A percentile compares a stretch with the other conserved stretches of the same genome.
These are phyloP conservation scores for Phalacrocorax aristotelis DNA, from an alignment of 2,113 vertebrate species.

Conservation along the genomic window DNA sequence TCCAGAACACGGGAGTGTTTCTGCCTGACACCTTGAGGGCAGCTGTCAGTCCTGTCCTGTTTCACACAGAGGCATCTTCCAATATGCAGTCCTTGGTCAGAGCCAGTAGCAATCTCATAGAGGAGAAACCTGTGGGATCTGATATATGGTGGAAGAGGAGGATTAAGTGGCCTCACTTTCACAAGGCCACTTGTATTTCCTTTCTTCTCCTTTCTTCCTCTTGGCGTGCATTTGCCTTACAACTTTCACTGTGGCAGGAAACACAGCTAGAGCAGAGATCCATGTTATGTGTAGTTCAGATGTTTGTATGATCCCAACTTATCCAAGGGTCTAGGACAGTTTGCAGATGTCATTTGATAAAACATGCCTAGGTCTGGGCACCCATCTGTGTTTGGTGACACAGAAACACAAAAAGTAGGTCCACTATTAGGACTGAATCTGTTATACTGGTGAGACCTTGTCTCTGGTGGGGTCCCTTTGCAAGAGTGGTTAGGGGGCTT, in stretches of 20 bases:
- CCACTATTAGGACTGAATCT: not conserved
- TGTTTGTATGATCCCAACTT: not conserved
- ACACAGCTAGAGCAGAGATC: not conserved
- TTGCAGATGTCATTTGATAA: not conserved
- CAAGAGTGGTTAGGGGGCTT: not conserved
- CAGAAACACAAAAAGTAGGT: not conserved
- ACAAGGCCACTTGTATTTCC: not conserved
- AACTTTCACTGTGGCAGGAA: not conserved
- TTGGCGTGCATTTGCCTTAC: not conserved
- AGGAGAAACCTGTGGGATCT: not conserved
- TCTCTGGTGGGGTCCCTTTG: not conserved
- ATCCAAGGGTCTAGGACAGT: not conserved
- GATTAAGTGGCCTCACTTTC: not conserved
- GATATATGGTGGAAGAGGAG: not conserved
- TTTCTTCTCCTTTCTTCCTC: not conserved
- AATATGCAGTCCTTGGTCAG: not conserved
- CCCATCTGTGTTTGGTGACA: not conserved
- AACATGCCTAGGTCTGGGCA: not conserved
- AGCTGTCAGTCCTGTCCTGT: not conserved
- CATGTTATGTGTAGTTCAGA: not conserved
- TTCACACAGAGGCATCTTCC: not conserved
- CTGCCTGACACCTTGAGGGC: too few species aligned
- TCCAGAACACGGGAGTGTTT: not conserved
- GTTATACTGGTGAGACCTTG: not conserved
- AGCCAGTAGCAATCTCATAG: not conserved